These are phyloP conservation scores for Anarrhichthys ocellatus DNA, from an alignment of 2,113 vertebrate genomes.

Conservation along the genomic window DNA sequence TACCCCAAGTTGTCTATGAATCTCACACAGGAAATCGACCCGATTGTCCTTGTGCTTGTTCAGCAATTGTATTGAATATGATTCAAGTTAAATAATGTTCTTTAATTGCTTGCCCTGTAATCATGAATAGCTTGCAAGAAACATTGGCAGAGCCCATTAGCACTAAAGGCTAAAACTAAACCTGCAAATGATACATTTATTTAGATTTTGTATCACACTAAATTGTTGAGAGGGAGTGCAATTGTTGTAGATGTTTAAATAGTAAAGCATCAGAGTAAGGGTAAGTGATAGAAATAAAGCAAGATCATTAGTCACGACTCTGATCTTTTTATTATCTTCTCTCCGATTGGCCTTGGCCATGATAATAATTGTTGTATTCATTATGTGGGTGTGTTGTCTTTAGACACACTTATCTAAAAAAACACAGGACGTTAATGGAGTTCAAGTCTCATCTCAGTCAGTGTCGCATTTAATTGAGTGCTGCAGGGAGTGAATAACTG, in stretches of 20 bases:
- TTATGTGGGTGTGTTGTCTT: constrained; percentile 49
- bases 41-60: constrained; percentile 10
- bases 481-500: constrained; percentile 34
- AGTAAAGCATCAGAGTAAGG: neutral
- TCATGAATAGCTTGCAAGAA: neutral
- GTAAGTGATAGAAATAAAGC: constrained; percentile 10
- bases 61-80: constrained; percentile 11
- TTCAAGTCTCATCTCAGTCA: constrained; percentile 57
- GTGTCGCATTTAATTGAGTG: constrained; percentile 57
- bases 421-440: constrained; percentile 42
- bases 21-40: constrained; percentile 15
- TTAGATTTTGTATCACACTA: neutral
- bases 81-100: constrained; percentile 4
- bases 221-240: neutral
- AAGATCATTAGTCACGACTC: constrained; percentile 36
- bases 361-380: constrained; percentile 55
- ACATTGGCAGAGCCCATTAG: neutral
- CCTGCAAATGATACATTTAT: too few relatives aligned
- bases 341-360: constrained; percentile 28
- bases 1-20: constrained; percentile 6
- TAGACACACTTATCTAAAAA: constrained; percentile 37
- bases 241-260: neutral
- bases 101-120: neutral
- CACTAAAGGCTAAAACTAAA: constrained; percentile 2
- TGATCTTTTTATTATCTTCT: constrained; percentile 59